Percentiles rank a stretch among this genome's conserved stretches.
These are phyloP conservation scores for Drosophila austrosaltans DNA, from an alignment of 2,888 invertebrate species.

Conservation along the genomic window DNA sequence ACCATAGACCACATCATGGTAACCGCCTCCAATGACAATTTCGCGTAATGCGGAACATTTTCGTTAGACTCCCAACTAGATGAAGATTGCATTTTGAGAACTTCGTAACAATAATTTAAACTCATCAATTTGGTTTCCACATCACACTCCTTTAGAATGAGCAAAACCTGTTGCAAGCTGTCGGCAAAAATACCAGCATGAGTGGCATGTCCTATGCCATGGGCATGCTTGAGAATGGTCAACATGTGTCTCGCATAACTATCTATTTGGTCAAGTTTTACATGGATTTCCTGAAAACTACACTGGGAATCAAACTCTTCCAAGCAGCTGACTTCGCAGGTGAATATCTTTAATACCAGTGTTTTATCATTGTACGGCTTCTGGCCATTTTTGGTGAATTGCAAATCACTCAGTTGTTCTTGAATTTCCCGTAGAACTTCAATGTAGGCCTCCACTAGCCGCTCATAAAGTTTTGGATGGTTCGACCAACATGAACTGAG, in stretches of 20 bases:
- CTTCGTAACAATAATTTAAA: slow-evolving; percentile 66
- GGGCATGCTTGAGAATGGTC: slow-evolving; percentile 67
- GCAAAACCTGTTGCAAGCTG: slow-evolving; percentile 62
- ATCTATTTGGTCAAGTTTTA: slow-evolving; percentile 61
- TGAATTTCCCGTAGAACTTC: slow-evolving; percentile 65
- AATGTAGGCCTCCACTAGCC: slow-evolving; percentile 66
- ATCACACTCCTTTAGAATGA: slow-evolving; percentile 69
- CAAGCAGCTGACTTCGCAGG: slow-evolving; percentile 54
- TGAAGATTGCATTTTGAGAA: slow-evolving; percentile 51
- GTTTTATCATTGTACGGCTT: slow-evolving; percentile 5
- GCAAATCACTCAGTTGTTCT: slow-evolving; percentile 38
- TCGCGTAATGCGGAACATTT: slow-evolving; percentile 47
- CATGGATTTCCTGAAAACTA: slow-evolving; percentile 54
- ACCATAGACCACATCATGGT: slow-evolving; percentile 65
- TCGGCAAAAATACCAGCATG: slow-evolving; percentile 61
- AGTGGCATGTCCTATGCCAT: slow-evolving; percentile 66
- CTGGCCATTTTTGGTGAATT: neutral
- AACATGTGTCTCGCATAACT: slow-evolving; percentile 61
- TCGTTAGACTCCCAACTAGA: slow-evolving; percentile 34
- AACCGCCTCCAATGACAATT: slow-evolving; percentile 58
- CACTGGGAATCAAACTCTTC: slow-evolving; percentile 68
- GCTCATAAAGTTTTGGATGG: slow-evolving; percentile 74
- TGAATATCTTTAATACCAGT: slow-evolving; percentile 55
- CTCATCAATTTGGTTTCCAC: slow-evolving; percentile 71
- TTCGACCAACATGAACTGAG: slow-evolving; percentile 78